Evolutionary conservation across 2,113 vertebrate genomes (phyloP).

Genomic region (Chascanopsetta lugubris): DNA sequence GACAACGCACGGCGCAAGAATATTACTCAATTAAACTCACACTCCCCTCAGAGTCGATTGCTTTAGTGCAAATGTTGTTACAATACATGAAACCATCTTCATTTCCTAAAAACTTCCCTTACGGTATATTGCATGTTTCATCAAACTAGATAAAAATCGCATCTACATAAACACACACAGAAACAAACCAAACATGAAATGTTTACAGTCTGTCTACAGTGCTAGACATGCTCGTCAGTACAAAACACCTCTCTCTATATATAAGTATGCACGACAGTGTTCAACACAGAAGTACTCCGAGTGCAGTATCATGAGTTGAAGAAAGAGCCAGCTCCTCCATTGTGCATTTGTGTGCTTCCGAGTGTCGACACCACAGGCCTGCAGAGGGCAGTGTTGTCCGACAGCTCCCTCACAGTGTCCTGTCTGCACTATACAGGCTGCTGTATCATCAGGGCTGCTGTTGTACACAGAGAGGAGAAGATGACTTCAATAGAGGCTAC

Average conservation of each 20-base stretch:
- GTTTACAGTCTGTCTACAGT: constrained; percentile 26
- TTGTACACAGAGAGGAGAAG: no score
- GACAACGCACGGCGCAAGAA: constrained; percentile 21
- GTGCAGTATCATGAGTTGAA: constrained; percentile 25
- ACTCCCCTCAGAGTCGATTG: constrained; percentile 5
- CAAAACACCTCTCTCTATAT: constrained; percentile 44
- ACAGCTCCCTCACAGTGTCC: constrained; percentile 3
- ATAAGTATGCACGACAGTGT: constrained; percentile 56
- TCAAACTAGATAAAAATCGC: constrained; percentile 2
- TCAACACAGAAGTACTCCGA: constrained; percentile 37
- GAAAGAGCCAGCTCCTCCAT: constrained; percentile 67
- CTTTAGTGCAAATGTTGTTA: constrained; percentile 43
- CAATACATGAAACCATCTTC: constrained; percentile 6
- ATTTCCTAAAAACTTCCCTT: constrained; percentile 1
- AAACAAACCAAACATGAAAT: constrained; percentile 27
- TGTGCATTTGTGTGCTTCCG: constrained; percentile 23
- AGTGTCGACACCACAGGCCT: constrained; percentile 38
- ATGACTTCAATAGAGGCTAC: constrained; percentile 66
- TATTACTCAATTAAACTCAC: constrained; percentile 7
- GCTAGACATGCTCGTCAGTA: constrained; percentile 41
- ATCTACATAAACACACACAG: neutral
- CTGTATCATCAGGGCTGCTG: constrained; percentile 8
- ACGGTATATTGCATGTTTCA: constrained; percentile 28
- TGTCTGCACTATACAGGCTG: constrained; percentile 2
- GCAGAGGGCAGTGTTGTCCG: constrained; percentile 67